Conservation (phyloP, 2,797 vertebrate genomes). For the Echeneis naucrates region DNA sequence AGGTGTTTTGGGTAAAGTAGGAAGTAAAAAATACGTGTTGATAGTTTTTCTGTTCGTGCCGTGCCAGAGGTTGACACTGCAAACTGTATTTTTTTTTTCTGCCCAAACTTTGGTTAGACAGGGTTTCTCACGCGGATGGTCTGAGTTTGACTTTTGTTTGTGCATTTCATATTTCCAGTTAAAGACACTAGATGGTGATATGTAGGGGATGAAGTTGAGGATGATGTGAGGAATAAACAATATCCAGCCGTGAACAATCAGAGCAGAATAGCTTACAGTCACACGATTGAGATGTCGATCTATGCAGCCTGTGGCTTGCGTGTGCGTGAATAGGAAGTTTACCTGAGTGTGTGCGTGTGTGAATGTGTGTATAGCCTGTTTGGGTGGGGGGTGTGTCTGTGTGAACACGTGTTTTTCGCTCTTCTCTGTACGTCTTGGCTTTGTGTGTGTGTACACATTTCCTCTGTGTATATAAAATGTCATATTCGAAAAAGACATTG, state of each 20-base stretch:
- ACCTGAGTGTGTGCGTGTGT: conserved; percentile 13
- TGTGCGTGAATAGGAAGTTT: conserved; percentile 35
- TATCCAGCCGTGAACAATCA: background rate
- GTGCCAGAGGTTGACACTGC: background rate
- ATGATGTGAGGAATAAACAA: background rate
- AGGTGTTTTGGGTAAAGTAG: background rate
- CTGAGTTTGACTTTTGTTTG: background rate
- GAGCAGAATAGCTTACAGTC: background rate
- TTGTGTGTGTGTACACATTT: background rate
- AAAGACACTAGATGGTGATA: conserved; percentile 78
- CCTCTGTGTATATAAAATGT: background rate
- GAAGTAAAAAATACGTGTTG: background rate
- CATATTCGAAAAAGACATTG: background rate
- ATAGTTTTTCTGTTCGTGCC: background rate
- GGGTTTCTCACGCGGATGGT: conserved; percentile 1
- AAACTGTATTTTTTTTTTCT: background rate
- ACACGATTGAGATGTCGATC: conserved; percentile 3
- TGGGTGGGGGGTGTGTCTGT: conserved; percentile 61
- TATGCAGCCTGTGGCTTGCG: conserved; percentile 3
- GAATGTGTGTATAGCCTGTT: conserved; percentile 41
- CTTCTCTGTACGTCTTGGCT: conserved; percentile 19
- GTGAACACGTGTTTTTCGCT: conserved; percentile 48
- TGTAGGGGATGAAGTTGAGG: conserved; percentile 36
- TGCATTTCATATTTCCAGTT: conserved; percentile 57
- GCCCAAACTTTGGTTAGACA: background rate